Evolutionary conservation across 2,797 vertebrate genomes (phyloP).

Genomic region (Linurgus olivaceus): DNA sequence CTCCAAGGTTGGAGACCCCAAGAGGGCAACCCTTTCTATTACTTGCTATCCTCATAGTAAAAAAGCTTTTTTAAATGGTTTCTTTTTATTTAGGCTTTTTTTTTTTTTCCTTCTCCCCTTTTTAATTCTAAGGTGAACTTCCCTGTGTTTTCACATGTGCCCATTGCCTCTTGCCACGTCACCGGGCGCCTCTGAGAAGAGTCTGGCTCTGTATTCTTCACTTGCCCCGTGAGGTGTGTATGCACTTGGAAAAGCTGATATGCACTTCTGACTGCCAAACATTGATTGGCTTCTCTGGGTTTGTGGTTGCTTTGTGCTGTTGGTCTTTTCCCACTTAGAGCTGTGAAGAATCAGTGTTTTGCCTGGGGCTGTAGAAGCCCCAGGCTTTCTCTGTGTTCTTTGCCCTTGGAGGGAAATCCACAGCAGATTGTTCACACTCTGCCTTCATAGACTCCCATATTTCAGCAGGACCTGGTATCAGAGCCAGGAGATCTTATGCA

Average conservation of each 20-base stretch:
- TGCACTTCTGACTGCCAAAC: not conserved
- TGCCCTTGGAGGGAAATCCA: not conserved
- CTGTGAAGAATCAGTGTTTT: not conserved
- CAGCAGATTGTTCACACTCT: not conserved
- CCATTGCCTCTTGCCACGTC: not conserved
- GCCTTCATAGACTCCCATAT: not conserved
- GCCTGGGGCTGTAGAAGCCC: not conserved
- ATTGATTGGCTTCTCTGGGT: not conserved
- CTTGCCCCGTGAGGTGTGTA: fast-evolving
- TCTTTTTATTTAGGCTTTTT: not conserved
- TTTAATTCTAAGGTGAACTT: not conserved
- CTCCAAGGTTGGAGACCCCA: not conserved
- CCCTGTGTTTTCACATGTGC: not conserved
- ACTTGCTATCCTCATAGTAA: fast-evolving
- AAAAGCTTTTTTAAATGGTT: fast-evolving
- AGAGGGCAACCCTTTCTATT: not conserved
- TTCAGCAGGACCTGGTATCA: not conserved
- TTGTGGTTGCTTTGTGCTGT: not conserved
- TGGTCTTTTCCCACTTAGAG: not conserved
- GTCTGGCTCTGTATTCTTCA: not conserved
- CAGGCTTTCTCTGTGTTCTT: not conserved
- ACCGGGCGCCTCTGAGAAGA: not conserved
- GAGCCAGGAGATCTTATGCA: not conserved
- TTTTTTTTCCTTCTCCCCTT: not conserved
- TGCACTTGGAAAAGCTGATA: not conserved